A percentile compares a stretch with the other conserved stretches of the same genome.
Conservation (phyloP, 2,797 vertebrate species). For the Cottoperca gobio region DNA sequence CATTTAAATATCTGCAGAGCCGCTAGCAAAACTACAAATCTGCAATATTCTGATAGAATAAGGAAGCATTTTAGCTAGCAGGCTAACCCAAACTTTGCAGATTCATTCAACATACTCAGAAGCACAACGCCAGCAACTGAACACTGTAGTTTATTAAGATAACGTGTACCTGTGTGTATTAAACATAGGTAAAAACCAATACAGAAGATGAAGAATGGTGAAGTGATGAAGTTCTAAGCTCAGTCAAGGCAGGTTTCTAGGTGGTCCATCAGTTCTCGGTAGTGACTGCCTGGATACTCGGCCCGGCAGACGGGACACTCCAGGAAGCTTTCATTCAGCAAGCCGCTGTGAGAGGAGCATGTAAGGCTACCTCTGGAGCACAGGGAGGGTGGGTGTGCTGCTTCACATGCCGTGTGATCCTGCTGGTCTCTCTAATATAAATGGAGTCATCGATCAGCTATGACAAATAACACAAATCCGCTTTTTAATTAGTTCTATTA, state of each 20-base stretch:
- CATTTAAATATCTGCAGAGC: not conserved
- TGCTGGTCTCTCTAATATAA: constrained; percentile 73
- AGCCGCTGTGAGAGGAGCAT: constrained; percentile 36
- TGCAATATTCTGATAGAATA: not conserved
- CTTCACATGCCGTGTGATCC: constrained; percentile 51
- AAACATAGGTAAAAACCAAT: not conserved
- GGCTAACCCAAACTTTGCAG: not conserved
- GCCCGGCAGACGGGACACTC: constrained; percentile 88
- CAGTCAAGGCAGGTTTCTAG: constrained; percentile 85
- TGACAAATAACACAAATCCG: not conserved
- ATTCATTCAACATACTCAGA: not conserved
- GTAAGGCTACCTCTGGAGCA: not conserved
- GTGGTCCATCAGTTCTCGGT: constrained; percentile 88
- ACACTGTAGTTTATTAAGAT: constrained; percentile 36
- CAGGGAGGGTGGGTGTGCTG: constrained; percentile 23
- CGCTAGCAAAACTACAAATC: no score
- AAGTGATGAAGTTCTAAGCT: constrained; percentile 11
- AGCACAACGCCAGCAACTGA: constrained; percentile 1
- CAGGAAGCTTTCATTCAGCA: constrained; percentile 88
- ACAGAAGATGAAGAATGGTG: constrained; percentile 10
- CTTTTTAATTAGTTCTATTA: not conserved
- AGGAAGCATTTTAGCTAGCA: not conserved
- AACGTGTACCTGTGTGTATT: constrained; percentile 12
- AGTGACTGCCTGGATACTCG: constrained; percentile 85
- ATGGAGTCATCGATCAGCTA: constrained; percentile 16